Conservation (phyloP, 2,888 invertebrate species). For the Noctua fimbriata region DNA sequence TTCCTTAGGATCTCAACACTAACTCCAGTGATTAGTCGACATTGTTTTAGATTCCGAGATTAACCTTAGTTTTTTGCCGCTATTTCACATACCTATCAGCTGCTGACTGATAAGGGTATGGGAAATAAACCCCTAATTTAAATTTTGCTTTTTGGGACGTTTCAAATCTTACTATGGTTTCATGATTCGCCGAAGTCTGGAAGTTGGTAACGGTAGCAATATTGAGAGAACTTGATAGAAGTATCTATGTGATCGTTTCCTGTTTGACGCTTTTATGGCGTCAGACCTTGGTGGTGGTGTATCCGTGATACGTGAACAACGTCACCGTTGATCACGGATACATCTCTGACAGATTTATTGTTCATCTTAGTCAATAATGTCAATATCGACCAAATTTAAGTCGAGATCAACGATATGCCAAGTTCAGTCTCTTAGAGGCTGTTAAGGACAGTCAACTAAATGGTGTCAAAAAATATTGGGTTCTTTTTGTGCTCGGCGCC, state of each 20-base stretch:
- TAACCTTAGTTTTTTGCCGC: neutral
- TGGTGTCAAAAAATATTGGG: neutral
- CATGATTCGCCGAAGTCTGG: neutral
- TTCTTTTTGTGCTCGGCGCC: slow-evolving; percentile 10
- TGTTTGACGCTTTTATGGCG: neutral
- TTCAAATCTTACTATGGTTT: neutral
- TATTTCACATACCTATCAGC: neutral
- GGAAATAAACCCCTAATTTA: neutral
- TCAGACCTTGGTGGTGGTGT: no score
- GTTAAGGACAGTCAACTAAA: neutral
- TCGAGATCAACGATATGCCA: neutral
- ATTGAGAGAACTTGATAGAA: neutral
- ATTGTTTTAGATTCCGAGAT: neutral
- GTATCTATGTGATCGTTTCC: neutral
- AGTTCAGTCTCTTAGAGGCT: slow-evolving; percentile 9
- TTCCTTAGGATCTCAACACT: neutral
- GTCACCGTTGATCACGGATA: no score
- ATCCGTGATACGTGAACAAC: no score
- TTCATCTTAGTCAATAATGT: neutral
- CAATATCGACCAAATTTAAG: neutral
- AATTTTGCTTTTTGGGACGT: neutral
- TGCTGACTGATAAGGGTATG: neutral
- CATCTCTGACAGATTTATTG: neutral
- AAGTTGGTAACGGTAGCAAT: neutral
- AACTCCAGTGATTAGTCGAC: neutral